Conservation (phyloP, 2,888 invertebrate genomes). For the Dorcus parallelipipedus region DNA sequence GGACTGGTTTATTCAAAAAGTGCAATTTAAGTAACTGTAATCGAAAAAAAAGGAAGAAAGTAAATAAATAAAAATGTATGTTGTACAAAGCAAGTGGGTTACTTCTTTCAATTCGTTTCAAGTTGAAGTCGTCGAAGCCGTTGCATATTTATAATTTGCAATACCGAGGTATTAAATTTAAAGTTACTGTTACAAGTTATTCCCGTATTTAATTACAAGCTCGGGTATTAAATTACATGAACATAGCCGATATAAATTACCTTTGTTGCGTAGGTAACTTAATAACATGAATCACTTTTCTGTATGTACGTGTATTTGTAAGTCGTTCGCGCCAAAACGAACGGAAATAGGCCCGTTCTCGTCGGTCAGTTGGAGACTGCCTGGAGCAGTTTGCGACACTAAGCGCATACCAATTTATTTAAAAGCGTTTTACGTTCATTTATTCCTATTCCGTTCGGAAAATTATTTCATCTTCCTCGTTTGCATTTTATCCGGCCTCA, state of each 20-base stretch:
- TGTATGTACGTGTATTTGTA: too few species aligned
- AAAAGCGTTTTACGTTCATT: too few species aligned
- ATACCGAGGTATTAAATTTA: too few species aligned
- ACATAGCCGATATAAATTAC: neutral
- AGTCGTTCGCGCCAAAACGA: conserved; percentile 9
- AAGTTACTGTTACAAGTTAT: neutral
- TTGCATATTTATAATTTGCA: neutral
- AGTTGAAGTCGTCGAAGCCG: neutral
- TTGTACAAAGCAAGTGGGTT: too few species aligned
- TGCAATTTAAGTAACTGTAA: too few species aligned
- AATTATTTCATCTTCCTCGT: too few species aligned
- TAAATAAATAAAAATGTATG: too few species aligned
- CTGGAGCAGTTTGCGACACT: conserved; percentile 19
- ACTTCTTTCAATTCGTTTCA: too few species aligned
- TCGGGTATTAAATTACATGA: neutral
- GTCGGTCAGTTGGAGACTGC: conserved; percentile 10
- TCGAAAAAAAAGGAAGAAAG: too few species aligned
- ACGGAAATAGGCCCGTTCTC: conserved; percentile 11
- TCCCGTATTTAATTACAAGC: neutral
- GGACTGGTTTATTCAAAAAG: too few species aligned
- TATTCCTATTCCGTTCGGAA: too few species aligned
- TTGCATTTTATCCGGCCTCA: too few species aligned
- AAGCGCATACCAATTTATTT: conserved; percentile 2
- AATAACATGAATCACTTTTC: conserved; percentile 6
- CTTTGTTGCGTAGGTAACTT: conserved; percentile 2